A percentile compares a stretch with the other conserved stretches of the same genome.
These are phyloP conservation scores for Pipa parva DNA, from an alignment of 2,113 vertebrate genomes.

Conservation along the genomic window DNA sequence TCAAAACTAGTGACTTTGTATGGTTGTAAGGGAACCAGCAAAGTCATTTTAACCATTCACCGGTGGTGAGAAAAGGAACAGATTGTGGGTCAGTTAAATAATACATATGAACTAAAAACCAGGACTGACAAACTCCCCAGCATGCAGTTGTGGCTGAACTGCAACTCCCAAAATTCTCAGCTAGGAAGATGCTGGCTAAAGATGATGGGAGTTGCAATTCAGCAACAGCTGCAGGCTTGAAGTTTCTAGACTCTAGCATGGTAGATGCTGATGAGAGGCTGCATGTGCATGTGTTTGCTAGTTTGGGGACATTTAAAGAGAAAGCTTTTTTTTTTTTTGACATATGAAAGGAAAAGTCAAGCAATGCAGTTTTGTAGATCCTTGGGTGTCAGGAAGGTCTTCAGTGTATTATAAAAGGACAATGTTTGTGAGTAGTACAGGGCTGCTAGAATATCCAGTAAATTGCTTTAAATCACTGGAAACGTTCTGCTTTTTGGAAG, in stretches of 20 bases:
- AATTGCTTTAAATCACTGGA: no score
- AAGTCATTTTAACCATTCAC: neutral
- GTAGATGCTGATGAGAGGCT: neutral
- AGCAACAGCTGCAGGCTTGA: neutral
- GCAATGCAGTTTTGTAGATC: neutral
- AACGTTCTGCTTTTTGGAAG: neutral
- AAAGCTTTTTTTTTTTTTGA: no score
- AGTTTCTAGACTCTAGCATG: neutral
- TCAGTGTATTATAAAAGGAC: neutral
- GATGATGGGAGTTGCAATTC: neutral
- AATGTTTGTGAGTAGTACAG: neutral
- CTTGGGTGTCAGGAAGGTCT: neutral
- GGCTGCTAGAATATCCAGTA: neutral
- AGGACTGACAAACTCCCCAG: no score
- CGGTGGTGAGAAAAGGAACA: neutral
- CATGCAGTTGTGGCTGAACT: neutral
- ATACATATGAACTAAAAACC: no score
- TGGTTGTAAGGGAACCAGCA: neutral
- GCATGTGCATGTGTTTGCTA: neutral
- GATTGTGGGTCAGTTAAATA: neutral
- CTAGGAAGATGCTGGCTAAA: neutral
- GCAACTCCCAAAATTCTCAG: neutral
- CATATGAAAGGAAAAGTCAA: neutral
- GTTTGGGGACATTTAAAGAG: neutral
- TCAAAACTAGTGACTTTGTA: neutral